phyloP scores from a whole-genome alignment of 2,888 invertebrate species.

The Lepidochrysops patricia region DNA sequence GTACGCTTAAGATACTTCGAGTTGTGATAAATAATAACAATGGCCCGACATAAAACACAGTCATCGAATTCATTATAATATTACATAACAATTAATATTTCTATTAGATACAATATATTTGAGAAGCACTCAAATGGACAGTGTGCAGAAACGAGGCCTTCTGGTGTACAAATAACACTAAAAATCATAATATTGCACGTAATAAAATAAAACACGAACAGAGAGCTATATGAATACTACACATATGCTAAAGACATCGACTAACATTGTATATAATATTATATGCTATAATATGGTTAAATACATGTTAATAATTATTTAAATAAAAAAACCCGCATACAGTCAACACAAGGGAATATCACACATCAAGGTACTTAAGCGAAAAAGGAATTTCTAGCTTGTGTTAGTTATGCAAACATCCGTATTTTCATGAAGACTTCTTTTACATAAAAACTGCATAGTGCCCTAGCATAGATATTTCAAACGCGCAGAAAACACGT shows the following conservation, averaged over 20 bases:
- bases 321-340: slow-evolving; percentile 1
- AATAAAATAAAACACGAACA: neutral
- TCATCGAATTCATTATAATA: neutral
- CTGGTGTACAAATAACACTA: neutral
- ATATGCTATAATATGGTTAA: neutral
- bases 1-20: neutral
- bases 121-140: slow-evolving; percentile 5
- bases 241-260: slow-evolving; percentile 7
- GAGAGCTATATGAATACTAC: slow-evolving; percentile 1
- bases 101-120: slow-evolving; percentile 5
- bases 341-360: slow-evolving; percentile 3
- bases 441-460: neutral
- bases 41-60: neutral
- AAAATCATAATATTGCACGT: slow-evolving; percentile 7
- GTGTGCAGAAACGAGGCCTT: slow-evolving; percentile 4
- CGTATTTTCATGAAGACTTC: neutral
- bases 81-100: slow-evolving; percentile 6
- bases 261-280: slow-evolving; percentile 2
- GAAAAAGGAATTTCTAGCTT: neutral
- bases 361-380: neutral
- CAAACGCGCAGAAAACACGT: no score
- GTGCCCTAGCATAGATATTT: no score
- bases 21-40: neutral
- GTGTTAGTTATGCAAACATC: neutral
- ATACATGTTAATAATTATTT: neutral